These are phyloP conservation scores for Dasypogon diadema DNA, from an alignment of 2,888 invertebrate species.

Conservation along the genomic window DNA sequence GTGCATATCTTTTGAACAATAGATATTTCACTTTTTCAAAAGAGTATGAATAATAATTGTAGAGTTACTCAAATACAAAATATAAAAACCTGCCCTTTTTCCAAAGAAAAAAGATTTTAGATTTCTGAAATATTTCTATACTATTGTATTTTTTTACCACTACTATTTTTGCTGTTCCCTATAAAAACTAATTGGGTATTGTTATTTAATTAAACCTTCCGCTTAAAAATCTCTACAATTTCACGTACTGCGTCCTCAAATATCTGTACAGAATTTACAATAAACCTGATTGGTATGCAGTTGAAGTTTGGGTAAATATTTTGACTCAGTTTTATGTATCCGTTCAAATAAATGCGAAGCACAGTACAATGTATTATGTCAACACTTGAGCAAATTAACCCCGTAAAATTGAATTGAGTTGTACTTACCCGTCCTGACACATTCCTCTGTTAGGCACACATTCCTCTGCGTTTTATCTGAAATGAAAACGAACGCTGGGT, in stretches of 20 bases:
- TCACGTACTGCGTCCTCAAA: not conserved
- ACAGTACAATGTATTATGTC: conserved; percentile 5
- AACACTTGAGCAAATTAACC: conserved; percentile 33
- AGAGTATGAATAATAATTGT: too few species aligned
- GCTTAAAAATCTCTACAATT: not conserved
- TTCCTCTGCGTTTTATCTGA: conserved; percentile 59
- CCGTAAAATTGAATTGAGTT: conserved; percentile 13
- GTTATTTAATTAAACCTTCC: too few species aligned
- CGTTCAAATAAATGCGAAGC: not conserved
- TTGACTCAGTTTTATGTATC: conserved; percentile 3
- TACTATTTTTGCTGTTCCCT: too few species aligned
- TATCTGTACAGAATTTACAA: not conserved
- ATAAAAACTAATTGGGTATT: too few species aligned
- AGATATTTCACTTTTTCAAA: too few species aligned
- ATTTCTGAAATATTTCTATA: too few species aligned
- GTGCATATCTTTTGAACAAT: too few species aligned
- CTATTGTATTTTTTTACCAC: too few species aligned
- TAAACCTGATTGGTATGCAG: conserved; percentile 26
- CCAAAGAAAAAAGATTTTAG: too few species aligned
- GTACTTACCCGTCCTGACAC: conserved; percentile 73
- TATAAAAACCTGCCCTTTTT: too few species aligned
- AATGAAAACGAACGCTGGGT: conserved; percentile 55
- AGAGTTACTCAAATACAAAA: too few species aligned
- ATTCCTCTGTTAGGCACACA: conserved; percentile 73
- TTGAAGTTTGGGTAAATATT: conserved; percentile 8